phyloP scores from a whole-genome alignment of 2,113 vertebrate species.

The Galbula dea region DNA sequence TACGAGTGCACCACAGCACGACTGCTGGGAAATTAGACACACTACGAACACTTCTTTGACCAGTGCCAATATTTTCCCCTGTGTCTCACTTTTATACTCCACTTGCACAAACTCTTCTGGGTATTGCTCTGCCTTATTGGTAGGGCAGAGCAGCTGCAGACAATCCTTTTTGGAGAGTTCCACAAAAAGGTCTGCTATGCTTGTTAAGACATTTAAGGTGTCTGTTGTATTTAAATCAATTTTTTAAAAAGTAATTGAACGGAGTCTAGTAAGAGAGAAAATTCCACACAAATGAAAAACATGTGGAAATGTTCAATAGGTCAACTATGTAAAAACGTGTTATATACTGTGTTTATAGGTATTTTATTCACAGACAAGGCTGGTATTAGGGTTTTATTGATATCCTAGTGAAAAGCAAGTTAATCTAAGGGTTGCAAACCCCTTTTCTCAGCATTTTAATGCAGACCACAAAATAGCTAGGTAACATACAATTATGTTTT shows the following conservation, averaged over 20 bases:
- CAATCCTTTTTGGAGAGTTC: slow-evolving; percentile 37
- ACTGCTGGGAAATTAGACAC: slow-evolving; percentile 2
- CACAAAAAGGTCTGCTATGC: slow-evolving; percentile 51
- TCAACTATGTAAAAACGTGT: slow-evolving; percentile 67
- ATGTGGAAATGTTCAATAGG: slow-evolving; percentile 65
- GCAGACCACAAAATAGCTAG: not conserved
- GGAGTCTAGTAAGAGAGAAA: slow-evolving; percentile 60
- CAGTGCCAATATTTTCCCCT: not conserved
- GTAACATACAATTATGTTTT: not conserved
- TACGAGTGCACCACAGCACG: not conserved
- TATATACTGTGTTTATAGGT: slow-evolving; percentile 64
- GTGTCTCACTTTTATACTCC: not conserved
- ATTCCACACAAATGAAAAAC: slow-evolving; percentile 71
- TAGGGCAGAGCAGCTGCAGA: slow-evolving; percentile 18
- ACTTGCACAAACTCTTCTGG: not conserved
- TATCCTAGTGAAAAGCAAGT: slow-evolving; percentile 34
- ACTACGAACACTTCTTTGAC: not conserved
- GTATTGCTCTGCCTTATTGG: not conserved
- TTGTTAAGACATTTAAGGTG: slow-evolving; percentile 71
- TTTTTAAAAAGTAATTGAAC: not conserved
- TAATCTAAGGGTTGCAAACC: not conserved
- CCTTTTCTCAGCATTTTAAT: not conserved
- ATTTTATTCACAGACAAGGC: slow-evolving; percentile 60
- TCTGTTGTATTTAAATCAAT: slow-evolving; percentile 72
- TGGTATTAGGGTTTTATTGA: slow-evolving; percentile 43